A percentile compares a stretch with the other conserved stretches of the same genome.
Evolutionary conservation across 2,888 invertebrate genomes (phyloP).

Genomic region (Macrostomum cliftonense): DNA sequence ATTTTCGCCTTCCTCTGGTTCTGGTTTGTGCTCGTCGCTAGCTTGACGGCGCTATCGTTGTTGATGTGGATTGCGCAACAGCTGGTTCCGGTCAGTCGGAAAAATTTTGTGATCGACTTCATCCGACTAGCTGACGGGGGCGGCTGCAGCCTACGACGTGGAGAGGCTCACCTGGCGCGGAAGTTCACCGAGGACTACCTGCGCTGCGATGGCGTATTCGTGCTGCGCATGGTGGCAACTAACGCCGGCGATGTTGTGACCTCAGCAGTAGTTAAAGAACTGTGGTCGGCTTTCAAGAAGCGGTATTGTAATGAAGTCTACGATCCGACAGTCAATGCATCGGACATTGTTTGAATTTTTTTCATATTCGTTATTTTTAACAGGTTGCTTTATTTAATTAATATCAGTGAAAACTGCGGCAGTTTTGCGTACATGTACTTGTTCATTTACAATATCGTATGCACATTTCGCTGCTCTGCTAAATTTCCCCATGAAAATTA

Average conservation of each 20-base stretch:
- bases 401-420: too few species aligned
- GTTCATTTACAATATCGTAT: too few species aligned
- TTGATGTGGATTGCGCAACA: not conserved
- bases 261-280: conserved; percentile 31
- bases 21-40: conserved; percentile 8
- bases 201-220: conserved; percentile 34
- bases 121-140: too few species aligned
- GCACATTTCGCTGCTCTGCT: too few species aligned
- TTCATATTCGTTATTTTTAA: too few species aligned
- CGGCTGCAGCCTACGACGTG: not conserved
- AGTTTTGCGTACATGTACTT: too few species aligned
- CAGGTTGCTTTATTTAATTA: too few species aligned
- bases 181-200: conserved; percentile 34
- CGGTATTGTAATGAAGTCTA: not conserved
- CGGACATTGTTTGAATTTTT: too few species aligned
- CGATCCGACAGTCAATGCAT: too few species aligned
- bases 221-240: conserved; percentile 32
- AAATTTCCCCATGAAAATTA: too few species aligned
- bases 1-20: conserved; percentile 14
- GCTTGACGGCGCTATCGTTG: not conserved
- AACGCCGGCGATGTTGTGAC: conserved; percentile 37
- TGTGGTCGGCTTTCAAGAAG: conserved; percentile 33
- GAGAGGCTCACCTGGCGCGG: conserved; percentile 16
- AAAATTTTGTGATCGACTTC: too few species aligned
- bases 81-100: too few species aligned